phyloP scores from a whole-genome alignment of 2,797 vertebrate genomes.

The Huso huso region DNA sequence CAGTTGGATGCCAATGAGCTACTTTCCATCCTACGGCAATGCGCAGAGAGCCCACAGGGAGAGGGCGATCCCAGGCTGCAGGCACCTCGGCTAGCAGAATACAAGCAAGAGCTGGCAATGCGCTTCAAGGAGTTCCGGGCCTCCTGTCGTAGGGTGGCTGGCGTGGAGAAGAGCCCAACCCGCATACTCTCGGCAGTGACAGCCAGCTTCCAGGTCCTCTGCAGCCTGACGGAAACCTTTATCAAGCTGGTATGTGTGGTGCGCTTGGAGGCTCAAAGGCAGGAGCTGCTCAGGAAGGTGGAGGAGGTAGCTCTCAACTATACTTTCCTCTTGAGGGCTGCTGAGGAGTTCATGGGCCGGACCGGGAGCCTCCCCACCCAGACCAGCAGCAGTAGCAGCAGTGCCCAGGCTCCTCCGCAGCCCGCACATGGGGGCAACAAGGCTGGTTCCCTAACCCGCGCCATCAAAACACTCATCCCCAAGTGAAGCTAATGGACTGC shows the following conservation, averaged over 20 bases:
- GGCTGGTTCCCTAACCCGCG: constrained; percentile 84
- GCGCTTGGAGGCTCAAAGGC: constrained; percentile 79
- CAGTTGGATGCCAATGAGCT: constrained; percentile 91
- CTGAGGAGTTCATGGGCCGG: constrained; percentile 89
- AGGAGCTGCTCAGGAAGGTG: constrained; percentile 84
- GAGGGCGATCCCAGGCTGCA: constrained; percentile 77
- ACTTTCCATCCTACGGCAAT: constrained; percentile 85
- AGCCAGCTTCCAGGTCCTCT: constrained; percentile 92
- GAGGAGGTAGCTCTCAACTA: constrained; percentile 97
- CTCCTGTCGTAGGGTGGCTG: constrained; percentile 87
- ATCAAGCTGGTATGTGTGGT: constrained; percentile 80
- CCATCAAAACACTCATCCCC: constrained; percentile 84
- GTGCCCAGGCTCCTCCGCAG: constrained; percentile 41
- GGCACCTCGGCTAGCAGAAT: constrained; percentile 74
- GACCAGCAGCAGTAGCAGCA: constrained; percentile 59
- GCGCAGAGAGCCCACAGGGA: constrained; percentile 73
- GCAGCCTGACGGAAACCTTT: constrained; percentile 88
- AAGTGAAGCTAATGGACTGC: constrained; percentile 51
- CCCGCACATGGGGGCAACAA: constrained; percentile 64
- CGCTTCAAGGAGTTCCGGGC: constrained; percentile 94
- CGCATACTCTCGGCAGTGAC: constrained; percentile 90
- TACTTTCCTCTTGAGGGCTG: constrained; percentile 87
- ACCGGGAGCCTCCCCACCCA: constrained; percentile 84
- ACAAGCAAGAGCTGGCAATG: constrained; percentile 86
- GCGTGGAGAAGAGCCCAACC: constrained; percentile 90